These are phyloP conservation scores for Herminia tarsipennalis DNA, from an alignment of 2,888 invertebrate species.

Conservation along the genomic window DNA sequence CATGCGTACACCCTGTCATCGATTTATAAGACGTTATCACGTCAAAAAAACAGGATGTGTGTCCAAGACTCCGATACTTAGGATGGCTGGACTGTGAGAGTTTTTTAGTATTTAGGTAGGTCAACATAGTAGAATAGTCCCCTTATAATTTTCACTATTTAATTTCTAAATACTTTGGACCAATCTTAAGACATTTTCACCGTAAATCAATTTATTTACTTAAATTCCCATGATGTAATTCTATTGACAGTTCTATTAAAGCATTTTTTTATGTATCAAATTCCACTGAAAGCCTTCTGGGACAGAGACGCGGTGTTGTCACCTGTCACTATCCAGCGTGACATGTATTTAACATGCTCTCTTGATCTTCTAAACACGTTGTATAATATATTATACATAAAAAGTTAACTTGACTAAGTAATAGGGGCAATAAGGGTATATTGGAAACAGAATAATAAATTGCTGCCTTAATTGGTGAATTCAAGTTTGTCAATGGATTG, in stretches of 20 bases:
- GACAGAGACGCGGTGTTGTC: slow-evolving; percentile 12
- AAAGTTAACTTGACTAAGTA: not conserved
- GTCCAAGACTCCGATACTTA: too few species aligned
- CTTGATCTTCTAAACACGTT: slow-evolving; percentile 19
- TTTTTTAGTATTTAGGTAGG: too few species aligned
- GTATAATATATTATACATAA: too few species aligned
- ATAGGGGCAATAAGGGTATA: not conserved
- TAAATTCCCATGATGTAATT: slow-evolving; percentile 12
- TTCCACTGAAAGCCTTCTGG: slow-evolving; percentile 21
- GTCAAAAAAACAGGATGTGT: too few species aligned
- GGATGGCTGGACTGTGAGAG: too few species aligned
- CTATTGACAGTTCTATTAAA: slow-evolving; percentile 21
- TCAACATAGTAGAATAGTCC: too few species aligned
- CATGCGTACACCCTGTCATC: too few species aligned
- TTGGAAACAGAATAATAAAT: not conserved
- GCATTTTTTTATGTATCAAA: slow-evolving; percentile 24
- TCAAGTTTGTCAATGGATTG: not conserved
- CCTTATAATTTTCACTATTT: too few species aligned
- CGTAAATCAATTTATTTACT: not conserved
- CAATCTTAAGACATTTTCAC: not conserved
- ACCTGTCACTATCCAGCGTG: slow-evolving; percentile 32
- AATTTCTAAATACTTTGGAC: too few species aligned
- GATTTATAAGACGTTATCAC: too few species aligned
- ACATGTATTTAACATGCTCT: slow-evolving; percentile 37
- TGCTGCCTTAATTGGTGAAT: slow-evolving; percentile 3